Percentiles rank a stretch among this genome's conserved stretches.
phyloP scores from a whole-genome alignment of 2,113 vertebrate species.

The Anguilla rostrata region DNA sequence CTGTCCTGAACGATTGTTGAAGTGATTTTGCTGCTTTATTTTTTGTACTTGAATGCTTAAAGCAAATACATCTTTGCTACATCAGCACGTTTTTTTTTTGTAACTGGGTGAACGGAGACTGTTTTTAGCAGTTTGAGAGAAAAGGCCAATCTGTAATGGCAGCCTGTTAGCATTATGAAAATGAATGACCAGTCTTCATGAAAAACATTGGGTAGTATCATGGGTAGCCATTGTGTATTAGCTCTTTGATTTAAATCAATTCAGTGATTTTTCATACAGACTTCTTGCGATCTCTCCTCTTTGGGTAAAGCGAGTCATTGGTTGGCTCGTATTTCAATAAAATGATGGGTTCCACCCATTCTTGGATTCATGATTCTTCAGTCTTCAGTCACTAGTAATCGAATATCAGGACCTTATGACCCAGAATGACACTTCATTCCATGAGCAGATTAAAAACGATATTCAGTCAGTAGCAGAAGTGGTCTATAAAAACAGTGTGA shows the following conservation, averaged over 20 bases:
- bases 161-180: no score
- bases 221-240: no score
- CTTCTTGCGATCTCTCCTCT: no score
- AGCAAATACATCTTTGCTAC: background rate
- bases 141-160: no score
- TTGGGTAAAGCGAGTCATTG: background rate
- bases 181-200: no score
- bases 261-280: no score
- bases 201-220: no score
- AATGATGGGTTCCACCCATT: background rate
- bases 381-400: background rate
- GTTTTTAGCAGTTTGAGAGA: no score
- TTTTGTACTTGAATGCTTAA: slow-evolving; percentile 1
- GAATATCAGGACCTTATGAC: background rate
- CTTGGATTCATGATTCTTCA: background rate
- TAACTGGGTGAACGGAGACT: no score
- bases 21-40: background rate
- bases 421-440: background rate
- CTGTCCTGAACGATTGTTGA: background rate
- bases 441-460: background rate
- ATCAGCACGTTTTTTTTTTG: no score
- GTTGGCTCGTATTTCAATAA: background rate
- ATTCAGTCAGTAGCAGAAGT: background rate
- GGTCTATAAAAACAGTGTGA: background rate
- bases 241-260: no score